Base-by-base conservation (phyloP, 2,888 invertebrate species). In the Drosophila algonquin region DNA sequence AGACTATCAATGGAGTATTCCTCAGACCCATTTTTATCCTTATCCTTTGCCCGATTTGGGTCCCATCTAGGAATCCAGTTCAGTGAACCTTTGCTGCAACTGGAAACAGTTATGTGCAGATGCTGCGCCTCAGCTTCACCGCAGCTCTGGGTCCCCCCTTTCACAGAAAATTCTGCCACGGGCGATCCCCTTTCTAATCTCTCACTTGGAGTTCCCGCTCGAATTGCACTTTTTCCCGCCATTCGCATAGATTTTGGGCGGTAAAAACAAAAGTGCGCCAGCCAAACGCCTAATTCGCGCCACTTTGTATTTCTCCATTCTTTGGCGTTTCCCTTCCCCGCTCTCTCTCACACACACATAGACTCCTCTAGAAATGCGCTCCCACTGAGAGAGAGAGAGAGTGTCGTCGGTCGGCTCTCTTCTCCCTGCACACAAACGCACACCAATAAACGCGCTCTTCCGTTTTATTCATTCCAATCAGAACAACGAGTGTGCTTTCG, bases 221-320 rank as follows among this genome's bases (percentile, higher is more conserved):
- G 80, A 73, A 83, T 86, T 88, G 88, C 83, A 88, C 76, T 82
- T 86, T 75, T 80, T 88, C 83, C 74, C 83, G 83, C 83, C 83
- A 88, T 76, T 72, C 57, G 73, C 59, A 84, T 80, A 78, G 83
- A 86, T 82, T 87, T 83, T 83, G 87, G 83, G 83, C 89, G 88
- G 82, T 82, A 87, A 83, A 63, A 82, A 77, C 79, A 73, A 81
- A 87, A 83, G 76, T 83, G 85, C 89, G 87, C 80, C 80, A 87
- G 84, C 81, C 59, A 81, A 89, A 87, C 77, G 84, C 77, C 87
- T 83, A 83, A 85, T 85, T 87, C 89, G 84, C 85, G 89, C 87
- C 89, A 87, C 79, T 87, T 86, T 84, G 65, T 77, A 55, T 63
- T 71, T 78, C 68, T 78, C 73, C 73, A 71, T 67, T 76, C 73